Evolutionary conservation across 2,888 invertebrate genomes (phyloP).

Genomic region (Lagria hirta): DNA sequence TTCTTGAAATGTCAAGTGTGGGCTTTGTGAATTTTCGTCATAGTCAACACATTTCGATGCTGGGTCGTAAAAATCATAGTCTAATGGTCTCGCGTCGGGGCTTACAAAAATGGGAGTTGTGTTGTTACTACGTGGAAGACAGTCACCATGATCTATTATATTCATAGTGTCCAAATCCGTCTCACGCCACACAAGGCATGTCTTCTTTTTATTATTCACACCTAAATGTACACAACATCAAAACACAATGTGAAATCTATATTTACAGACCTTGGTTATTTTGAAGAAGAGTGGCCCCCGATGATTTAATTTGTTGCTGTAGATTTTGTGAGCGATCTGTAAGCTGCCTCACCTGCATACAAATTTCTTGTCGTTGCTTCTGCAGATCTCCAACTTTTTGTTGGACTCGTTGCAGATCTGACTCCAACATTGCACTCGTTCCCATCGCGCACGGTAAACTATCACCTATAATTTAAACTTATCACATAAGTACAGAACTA

Average conservation of each 20-base stretch:
- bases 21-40: conserved; percentile 42
- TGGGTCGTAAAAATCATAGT: conserved; percentile 58
- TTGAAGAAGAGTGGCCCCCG: conserved; percentile 22
- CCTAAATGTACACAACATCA: conserved; percentile 1
- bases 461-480: no score
- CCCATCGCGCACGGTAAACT: conserved; percentile 56
- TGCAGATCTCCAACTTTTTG: conserved; percentile 82
- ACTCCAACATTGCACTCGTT: conserved; percentile 70
- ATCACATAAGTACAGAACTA: no score
- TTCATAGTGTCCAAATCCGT: conserved; percentile 86
- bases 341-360: conserved; percentile 80
- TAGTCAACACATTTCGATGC: conserved; percentile 58
- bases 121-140: conserved; percentile 40
- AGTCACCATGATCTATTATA: conserved; percentile 71
- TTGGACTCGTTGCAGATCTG: conserved; percentile 82
- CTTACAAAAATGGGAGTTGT: conserved; percentile 70
- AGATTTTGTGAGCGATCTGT: conserved; percentile 78
- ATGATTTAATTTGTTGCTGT: conserved; percentile 59
- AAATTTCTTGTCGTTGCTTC: conserved; percentile 81
- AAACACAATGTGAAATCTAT: background rate
- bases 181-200: conserved; percentile 79
- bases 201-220: conserved; percentile 58
- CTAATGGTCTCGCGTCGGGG: conserved; percentile 54
- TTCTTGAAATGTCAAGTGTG: conserved; percentile 60
- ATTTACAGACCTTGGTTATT: conserved; percentile 29